Percentiles rank a stretch among this genome's conserved stretches.
Evolutionary conservation across 2,888 invertebrate species (phyloP).

Genomic region (Stenodera caucasica): DNA sequence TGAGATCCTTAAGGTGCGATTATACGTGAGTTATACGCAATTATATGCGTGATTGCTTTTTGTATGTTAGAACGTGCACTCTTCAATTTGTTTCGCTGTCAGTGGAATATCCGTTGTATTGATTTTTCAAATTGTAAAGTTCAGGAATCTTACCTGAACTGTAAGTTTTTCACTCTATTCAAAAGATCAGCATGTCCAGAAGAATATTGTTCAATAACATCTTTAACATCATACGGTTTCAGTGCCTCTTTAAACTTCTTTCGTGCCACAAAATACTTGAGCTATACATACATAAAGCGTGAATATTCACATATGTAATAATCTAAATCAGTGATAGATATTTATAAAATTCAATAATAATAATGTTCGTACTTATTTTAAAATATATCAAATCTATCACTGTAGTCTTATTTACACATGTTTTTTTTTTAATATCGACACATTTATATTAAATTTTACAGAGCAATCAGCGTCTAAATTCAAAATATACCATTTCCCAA

Average conservation of each 20-base stretch:
- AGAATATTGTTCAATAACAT: constrained; percentile 91
- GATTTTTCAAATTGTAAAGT: constrained; percentile 3
- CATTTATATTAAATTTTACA: neutral
- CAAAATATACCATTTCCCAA: neutral
- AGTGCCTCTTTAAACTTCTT: constrained; percentile 90
- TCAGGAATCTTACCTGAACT: constrained; percentile 69
- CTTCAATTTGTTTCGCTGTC: neutral
- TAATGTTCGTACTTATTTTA: neutral
- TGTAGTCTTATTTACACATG: neutral
- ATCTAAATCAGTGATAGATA: neutral
- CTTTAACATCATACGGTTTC: constrained; percentile 92
- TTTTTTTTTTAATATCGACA: neutral
- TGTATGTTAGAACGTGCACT: too few species aligned
- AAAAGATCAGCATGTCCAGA: constrained; percentile 86
- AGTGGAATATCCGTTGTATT: constrained; percentile 1
- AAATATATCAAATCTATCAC: neutral
- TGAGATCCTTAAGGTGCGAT: too few species aligned
- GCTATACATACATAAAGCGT: constrained; percentile 58
- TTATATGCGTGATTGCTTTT: too few species aligned
- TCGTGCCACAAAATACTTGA: constrained; percentile 88
- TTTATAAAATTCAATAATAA: neutral
- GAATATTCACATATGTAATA: constrained; percentile 30
- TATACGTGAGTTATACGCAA: too few species aligned
- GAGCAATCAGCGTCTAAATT: neutral
- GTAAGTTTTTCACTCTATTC: constrained; percentile 83